Evolutionary conservation across 2,797 vertebrate species (phyloP).

Genomic region (Malurus leucopterus): DNA sequence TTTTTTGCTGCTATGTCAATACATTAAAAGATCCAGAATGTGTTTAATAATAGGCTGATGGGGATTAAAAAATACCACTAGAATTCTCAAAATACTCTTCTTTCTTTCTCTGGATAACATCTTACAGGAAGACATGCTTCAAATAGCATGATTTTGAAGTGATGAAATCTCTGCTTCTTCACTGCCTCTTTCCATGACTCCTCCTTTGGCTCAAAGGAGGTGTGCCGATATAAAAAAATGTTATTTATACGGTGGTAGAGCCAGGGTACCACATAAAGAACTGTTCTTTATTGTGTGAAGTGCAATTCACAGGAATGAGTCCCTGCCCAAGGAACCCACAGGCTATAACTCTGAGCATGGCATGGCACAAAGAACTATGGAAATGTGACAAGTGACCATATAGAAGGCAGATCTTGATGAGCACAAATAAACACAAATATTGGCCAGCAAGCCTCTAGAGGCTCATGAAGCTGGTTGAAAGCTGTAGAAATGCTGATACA

Average conservation of each 20-base stretch:
- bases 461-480: neutral
- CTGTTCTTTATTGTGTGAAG: neutral
- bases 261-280: neutral
- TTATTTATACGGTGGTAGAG: slow-evolving; percentile 2
- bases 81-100: neutral
- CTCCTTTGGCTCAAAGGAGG: neutral
- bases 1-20: neutral
- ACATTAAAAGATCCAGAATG: neutral
- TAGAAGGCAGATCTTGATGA: neutral
- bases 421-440: neutral
- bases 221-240: neutral
- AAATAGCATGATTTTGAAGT: neutral
- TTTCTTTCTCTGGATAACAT: neutral
- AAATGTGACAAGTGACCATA: neutral
- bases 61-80: neutral
- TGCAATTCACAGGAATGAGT: neutral
- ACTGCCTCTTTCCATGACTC: neutral
- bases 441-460: neutral
- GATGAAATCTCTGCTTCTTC: slow-evolving; percentile 3
- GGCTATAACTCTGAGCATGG: neutral
- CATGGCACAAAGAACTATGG: neutral
- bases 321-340: neutral
- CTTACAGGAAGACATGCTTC: neutral
- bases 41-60: neutral
- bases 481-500: neutral